These are phyloP conservation scores for Plagodis pulveraria DNA, from an alignment of 2,888 invertebrate species.

Conservation along the genomic window DNA sequence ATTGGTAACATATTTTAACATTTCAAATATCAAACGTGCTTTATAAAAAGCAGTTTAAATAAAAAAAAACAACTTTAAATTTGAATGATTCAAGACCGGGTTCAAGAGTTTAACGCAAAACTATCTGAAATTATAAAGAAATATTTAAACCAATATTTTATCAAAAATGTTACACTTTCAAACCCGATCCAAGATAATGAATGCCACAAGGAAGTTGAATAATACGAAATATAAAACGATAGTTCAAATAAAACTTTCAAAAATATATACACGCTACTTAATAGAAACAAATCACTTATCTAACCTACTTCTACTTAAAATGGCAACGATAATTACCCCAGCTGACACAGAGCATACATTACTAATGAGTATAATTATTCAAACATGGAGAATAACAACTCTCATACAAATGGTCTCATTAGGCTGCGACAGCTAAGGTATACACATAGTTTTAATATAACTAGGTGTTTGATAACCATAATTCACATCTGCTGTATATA, in stretches of 20 bases:
- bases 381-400: slow-evolving; percentile 16
- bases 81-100: slow-evolving; percentile 49
- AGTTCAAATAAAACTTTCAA: slow-evolving; percentile 4
- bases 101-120: slow-evolving; percentile 70
- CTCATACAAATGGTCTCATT: slow-evolving; percentile 56
- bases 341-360: slow-evolving; percentile 48
- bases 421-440: slow-evolving; percentile 47
- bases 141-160: too few species aligned
- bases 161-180: slow-evolving; percentile 59
- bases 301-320: slow-evolving; percentile 58
- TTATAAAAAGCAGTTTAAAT: slow-evolving; percentile 11
- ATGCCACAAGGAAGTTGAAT: background rate
- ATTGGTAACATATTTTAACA: slow-evolving; percentile 17
- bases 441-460: slow-evolving; percentile 18
- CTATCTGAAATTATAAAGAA: background rate
- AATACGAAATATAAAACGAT: background rate
- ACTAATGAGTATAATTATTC: slow-evolving; percentile 42
- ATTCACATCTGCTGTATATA: slow-evolving; percentile 37
- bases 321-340: slow-evolving; percentile 64
- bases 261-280: slow-evolving; percentile 18
- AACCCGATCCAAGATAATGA: slow-evolving; percentile 51
- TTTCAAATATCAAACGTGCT: slow-evolving; percentile 18
- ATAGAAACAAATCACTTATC: slow-evolving; percentile 41
- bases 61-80: too few species aligned
- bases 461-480: slow-evolving; percentile 42